Base-by-base conservation (phyloP, 2,113 vertebrate genomes). In the Peromyscus polionotus region DNA sequence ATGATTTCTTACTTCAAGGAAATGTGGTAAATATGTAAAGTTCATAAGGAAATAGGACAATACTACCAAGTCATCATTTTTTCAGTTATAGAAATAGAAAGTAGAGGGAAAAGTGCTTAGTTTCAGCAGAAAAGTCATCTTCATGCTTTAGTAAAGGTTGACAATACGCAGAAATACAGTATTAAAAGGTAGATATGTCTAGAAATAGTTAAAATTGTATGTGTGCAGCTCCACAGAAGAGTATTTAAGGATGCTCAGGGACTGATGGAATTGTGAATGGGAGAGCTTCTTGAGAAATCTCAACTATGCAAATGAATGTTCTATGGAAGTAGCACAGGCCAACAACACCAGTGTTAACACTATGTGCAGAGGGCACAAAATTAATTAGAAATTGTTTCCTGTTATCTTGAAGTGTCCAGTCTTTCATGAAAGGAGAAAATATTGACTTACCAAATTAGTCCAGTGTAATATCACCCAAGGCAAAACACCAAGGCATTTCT, bases 351-450 rank as follows among this genome's bases (percentile, higher is more conserved):
- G 57, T 86, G 16, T 88, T 59, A 96, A 83, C 45, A 70, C 92
- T 79, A 75, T 8, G 9, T 76, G 11, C 10, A 22, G 31, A 73
- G 61, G 45, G 6, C 28, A 88, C 14, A 26, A 92, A 96, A 72
- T 65, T 94, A 88, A 84, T 54, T 92, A 85, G 26, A 16, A 92
- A 28, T 83, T 91, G 22, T 61, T 96, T 93, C 65, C 61, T 42
- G 45, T 75, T 93, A 36, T 67, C 45, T 91, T 91, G 51, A 77
- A 81, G 42, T 68, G 7, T 45, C 72, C 42, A 36, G n/a, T 77
- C 36, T 96, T 95, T 90, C 26, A 91, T 51, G 14, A 6, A 89
- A 92, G 45, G n/a, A 93, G 57, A 93, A 54, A 93, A 93, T 77
- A 93, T 39, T 88, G 39, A 90, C 13, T 70, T 91, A 72, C 5